Conservation (phyloP, 2,113 vertebrate species). For the Leptosomus discolor region DNA sequence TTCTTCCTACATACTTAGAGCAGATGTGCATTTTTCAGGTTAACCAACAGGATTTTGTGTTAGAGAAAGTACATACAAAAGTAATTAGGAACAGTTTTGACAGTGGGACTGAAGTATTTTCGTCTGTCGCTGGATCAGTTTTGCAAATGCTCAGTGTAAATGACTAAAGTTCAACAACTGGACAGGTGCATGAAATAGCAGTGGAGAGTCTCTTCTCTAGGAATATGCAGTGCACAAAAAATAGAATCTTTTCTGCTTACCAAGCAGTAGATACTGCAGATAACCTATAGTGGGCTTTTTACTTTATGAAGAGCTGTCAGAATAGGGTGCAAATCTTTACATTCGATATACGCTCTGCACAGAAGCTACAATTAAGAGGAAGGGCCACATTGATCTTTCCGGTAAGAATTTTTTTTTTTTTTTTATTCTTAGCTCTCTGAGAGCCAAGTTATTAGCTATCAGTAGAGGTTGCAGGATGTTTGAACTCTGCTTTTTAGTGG, state of each 20-base stretch:
- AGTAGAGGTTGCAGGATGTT: slow-evolving; percentile 45
- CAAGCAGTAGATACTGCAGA: not conserved
- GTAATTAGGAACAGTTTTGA: not conserved
- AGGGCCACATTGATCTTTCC: slow-evolving; percentile 1
- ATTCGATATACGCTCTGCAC: not conserved
- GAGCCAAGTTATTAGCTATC: slow-evolving; percentile 61
- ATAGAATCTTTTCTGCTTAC: not conserved
- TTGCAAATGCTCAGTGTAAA: not conserved
- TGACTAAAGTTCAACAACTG: not conserved
- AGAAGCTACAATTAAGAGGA: not conserved
- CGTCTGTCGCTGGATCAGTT: not conserved
- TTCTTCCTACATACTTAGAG: not conserved
- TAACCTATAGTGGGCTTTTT: not conserved
- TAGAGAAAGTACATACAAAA: not conserved
- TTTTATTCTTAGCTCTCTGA: slow-evolving; percentile 37
- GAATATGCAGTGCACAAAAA: not conserved
- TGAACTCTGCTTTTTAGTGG: slow-evolving; percentile 57
- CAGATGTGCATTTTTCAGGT: not conserved
- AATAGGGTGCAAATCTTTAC: not conserved
- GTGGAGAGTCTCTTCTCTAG: not conserved
- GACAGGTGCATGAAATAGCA: not conserved
- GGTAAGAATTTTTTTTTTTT: not conserved
- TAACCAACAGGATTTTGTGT: not conserved
- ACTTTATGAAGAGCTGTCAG: not conserved
- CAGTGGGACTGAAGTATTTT: not conserved